These are phyloP conservation scores for Stenodera caucasica DNA, from an alignment of 2,888 invertebrate species.

Conservation along the genomic window DNA sequence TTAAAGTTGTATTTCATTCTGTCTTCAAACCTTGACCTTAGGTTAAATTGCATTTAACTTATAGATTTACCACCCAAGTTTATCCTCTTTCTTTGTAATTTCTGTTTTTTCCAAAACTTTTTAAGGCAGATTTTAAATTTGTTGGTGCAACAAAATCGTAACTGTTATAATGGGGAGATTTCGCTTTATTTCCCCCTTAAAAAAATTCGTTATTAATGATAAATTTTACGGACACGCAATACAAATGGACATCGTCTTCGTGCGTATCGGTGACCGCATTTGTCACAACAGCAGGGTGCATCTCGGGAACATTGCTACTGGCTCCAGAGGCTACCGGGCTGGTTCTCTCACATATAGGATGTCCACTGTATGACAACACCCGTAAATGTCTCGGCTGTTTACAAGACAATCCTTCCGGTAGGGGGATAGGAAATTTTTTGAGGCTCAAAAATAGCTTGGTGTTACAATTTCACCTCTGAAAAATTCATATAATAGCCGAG, in stretches of 20 bases:
- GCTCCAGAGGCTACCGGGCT: slow-evolving; percentile 1
- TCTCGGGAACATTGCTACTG: slow-evolving; percentile 17
- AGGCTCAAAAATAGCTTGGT: no score
- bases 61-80: background rate
- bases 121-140: no score
- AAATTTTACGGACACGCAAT: slow-evolving; percentile 24
- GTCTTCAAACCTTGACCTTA: slow-evolving; percentile 18
- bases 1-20: slow-evolving; percentile 18
- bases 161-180: no score
- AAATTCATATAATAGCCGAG: no score
- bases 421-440: no score
- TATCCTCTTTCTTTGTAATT: background rate
- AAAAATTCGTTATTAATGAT: slow-evolving; percentile 27
- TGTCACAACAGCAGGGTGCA: slow-evolving; percentile 34
- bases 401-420: no score
- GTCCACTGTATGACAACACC: no score
- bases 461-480: no score
- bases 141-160: no score
- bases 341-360: slow-evolving; percentile 11
- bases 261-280: slow-evolving; percentile 31
- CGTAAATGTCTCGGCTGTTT: no score
- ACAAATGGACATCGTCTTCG: slow-evolving; percentile 28
- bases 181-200: background rate
- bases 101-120: background rate
- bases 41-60: slow-evolving; percentile 7